Evolutionary conservation across 2,113 vertebrate species (phyloP).

Genomic region (Benitochromis conjunctus): DNA sequence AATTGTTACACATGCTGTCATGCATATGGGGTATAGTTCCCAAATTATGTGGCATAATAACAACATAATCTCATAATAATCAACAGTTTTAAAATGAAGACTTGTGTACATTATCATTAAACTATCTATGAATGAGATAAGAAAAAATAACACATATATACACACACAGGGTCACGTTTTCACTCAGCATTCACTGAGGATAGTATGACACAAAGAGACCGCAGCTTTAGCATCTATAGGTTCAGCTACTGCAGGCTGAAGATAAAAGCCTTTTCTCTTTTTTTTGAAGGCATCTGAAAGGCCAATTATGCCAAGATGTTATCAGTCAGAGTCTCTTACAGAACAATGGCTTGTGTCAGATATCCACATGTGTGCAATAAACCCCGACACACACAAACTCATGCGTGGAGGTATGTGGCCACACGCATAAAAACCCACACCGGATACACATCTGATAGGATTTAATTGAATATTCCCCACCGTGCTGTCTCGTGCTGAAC

Average conservation of each 20-base stretch:
- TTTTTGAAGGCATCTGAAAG: background rate
- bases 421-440: background rate
- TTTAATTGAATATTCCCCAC: conserved; percentile 29
- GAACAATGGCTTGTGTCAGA: background rate
- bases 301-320: background rate
- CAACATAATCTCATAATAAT: background rate
- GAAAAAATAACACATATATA: background rate
- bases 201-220: background rate
- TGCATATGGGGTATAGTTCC: background rate
- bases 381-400: background rate
- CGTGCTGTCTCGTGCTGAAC: background rate
- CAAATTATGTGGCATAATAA: background rate
- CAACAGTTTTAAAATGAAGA: background rate
- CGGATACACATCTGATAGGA: conserved; percentile 4
- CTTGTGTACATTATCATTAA: background rate
- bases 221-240: background rate
- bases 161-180: background rate
- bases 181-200: background rate
- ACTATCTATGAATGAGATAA: background rate
- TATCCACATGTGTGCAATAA: background rate
- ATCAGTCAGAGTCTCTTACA: conserved; percentile 7
- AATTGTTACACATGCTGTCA: background rate
- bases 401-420: background rate
- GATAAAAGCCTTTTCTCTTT: background rate
- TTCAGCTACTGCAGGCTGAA: background rate